A percentile compares a stretch with the other conserved stretches of the same genome.
Evolutionary conservation across 2,888 invertebrate genomes (phyloP).

Genomic region (Ormyrus thymus): DNA sequence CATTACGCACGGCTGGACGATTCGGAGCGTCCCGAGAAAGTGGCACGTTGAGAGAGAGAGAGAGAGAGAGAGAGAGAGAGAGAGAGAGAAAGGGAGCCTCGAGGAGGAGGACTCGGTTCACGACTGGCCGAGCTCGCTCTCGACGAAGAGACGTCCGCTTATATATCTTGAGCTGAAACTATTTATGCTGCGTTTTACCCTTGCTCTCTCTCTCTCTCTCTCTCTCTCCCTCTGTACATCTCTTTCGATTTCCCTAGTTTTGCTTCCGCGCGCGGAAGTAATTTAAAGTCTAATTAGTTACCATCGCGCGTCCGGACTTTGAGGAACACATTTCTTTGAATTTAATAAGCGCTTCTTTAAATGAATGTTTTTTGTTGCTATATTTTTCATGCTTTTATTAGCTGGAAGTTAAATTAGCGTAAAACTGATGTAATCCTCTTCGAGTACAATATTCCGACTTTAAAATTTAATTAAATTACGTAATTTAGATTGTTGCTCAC

Average conservation of each 20-base stretch:
- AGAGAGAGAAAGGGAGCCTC: not conserved
- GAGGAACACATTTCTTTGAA: constrained; percentile 5
- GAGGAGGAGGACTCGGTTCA: constrained; percentile 4
- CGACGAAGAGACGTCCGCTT: not conserved
- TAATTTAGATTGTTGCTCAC: too few species aligned
- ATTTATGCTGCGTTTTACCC: too few species aligned
- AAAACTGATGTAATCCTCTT: too few species aligned
- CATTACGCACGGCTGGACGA: constrained; percentile 37
- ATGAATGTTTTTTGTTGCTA: not conserved
- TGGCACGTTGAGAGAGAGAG: not conserved
- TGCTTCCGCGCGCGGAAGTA: not conserved
- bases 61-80: constrained; percentile 1
- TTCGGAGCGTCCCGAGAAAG: constrained; percentile 3
- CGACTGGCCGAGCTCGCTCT: constrained; percentile 6
- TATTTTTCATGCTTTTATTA: not conserved
- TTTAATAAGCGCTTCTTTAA: not conserved
- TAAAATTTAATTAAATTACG: too few species aligned
- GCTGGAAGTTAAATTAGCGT: too few species aligned
- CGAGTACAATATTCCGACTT: too few species aligned
- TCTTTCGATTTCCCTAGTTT: not conserved
- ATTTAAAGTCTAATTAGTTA: constrained; percentile 18
- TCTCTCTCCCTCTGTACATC: too few species aligned
- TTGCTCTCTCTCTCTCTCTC: too few species aligned
- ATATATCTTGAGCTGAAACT: too few species aligned
- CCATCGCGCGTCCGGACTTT: not conserved